These are phyloP conservation scores for Sterrhoptilus dennistouni DNA, from an alignment of 2,113 vertebrate species.

Conservation along the genomic window DNA sequence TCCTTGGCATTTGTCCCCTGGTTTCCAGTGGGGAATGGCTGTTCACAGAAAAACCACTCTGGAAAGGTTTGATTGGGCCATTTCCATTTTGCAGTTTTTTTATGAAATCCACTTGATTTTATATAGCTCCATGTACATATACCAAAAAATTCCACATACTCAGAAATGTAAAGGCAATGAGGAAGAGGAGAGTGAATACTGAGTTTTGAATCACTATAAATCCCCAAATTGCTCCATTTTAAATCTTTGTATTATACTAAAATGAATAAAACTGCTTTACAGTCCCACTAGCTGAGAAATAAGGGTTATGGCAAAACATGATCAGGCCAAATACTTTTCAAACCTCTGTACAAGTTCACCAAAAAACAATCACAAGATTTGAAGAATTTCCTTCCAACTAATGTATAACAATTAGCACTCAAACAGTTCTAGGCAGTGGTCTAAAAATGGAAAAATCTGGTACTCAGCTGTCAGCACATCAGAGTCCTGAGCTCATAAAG, in stretches of 20 bases:
- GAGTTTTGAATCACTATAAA: neutral
- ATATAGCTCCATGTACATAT: neutral
- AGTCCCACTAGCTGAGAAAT: neutral
- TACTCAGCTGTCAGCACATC: neutral
- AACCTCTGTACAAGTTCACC: neutral
- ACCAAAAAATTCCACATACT: neutral
- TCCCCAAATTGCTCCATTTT: neutral
- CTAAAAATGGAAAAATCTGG: neutral
- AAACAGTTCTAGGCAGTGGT: neutral
- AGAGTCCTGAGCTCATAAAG: neutral
- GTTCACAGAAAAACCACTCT: neutral
- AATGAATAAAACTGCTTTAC: neutral
- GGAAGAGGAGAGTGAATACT: neutral
- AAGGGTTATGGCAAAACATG: neutral
- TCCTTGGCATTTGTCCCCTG: neutral
- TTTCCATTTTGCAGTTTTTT: neutral
- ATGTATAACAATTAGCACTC: neutral
- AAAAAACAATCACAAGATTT: neutral
- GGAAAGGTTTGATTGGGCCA: neutral
- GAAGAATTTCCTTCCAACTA: neutral
- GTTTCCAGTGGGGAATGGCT: neutral
- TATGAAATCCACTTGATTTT: neutral
- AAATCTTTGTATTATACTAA: neutral
- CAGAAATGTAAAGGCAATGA: neutral
- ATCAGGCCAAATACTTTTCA: neutral